Evolutionary conservation across 2,113 vertebrate species (phyloP).

Genomic region (Chrysochloris asiatica): DNA sequence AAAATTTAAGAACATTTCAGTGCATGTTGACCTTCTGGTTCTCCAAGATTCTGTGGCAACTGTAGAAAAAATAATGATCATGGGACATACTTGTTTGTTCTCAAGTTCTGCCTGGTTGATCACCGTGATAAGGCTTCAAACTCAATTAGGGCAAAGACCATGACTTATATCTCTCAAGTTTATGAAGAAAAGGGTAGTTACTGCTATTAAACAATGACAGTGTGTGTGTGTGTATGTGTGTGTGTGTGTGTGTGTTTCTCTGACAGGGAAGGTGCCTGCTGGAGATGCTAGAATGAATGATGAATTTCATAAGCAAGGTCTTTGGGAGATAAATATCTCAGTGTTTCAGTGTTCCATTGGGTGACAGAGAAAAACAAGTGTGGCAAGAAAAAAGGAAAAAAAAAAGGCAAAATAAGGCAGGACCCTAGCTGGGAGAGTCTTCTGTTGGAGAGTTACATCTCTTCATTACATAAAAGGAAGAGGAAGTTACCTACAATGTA

Average conservation of each 20-base stretch:
- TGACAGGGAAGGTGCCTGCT: not conserved
- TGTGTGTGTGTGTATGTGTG: not conserved
- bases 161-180: not conserved
- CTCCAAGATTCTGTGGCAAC: not conserved
- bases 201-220: conserved; percentile 20
- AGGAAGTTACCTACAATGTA: not conserved
- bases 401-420: not conserved
- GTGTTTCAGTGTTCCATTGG: not conserved
- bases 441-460: not conserved
- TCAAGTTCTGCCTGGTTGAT: conserved; percentile 17
- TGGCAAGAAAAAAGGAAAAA: not conserved
- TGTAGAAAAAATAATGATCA: not conserved
- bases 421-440: not conserved
- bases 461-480: not conserved
- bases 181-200: not conserved
- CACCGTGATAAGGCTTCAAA: conserved; percentile 42
- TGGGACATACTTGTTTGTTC: conserved; percentile 18
- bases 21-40: not conserved
- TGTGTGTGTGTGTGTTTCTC: not conserved
- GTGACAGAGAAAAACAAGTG: not conserved
- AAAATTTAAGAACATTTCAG: conserved; percentile 28
- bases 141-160: not conserved
- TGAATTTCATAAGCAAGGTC: conserved; percentile 33
- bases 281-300: conserved; percentile 29
- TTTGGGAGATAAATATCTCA: conserved; percentile 19